These are phyloP conservation scores for Semicossyphus pulcher DNA, from an alignment of 2,113 vertebrate species.

Conservation along the genomic window DNA sequence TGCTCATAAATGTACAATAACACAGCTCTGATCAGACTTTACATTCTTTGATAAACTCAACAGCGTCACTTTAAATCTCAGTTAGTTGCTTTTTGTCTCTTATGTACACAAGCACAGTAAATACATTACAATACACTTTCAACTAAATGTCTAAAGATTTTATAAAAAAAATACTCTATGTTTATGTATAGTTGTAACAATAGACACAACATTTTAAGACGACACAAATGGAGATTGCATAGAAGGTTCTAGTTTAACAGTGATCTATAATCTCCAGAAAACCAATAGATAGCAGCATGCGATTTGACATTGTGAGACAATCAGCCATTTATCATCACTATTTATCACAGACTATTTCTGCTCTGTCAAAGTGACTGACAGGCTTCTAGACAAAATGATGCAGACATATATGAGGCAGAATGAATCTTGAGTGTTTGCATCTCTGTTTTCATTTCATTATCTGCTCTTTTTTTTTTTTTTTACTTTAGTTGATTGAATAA, in stretches of 20 bases:
- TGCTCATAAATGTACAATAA: constrained; percentile 44
- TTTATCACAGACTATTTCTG: neutral
- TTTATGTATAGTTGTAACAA: neutral
- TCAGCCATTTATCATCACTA: constrained; percentile 16
- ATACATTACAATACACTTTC: neutral
- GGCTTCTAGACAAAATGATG: constrained; percentile 4
- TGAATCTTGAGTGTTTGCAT: neutral
- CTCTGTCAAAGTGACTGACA: constrained; percentile 1
- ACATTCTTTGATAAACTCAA: constrained; percentile 36
- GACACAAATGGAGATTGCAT: constrained; percentile 26
- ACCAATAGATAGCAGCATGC: constrained; percentile 53
- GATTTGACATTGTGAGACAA: constrained; percentile 18
- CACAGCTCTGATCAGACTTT: constrained; percentile 14
- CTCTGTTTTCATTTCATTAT: too few relatives aligned
- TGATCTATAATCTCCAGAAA: constrained; percentile 28
- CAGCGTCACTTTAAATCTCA: constrained; percentile 16
- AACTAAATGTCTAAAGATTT: constrained; percentile 15
- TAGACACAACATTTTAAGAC: constrained; percentile 22
- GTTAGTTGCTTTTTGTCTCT: neutral
- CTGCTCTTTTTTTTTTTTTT: too few relatives aligned
- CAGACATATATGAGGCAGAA: neutral
- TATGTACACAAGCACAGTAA: constrained; percentile 40
- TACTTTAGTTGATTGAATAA: neutral
- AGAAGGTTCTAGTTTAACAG: constrained; percentile 35
- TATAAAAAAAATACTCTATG: constrained; percentile 14